Base-by-base conservation (phyloP, 2,797 vertebrate genomes). In the Coendou prehensilis region DNA sequence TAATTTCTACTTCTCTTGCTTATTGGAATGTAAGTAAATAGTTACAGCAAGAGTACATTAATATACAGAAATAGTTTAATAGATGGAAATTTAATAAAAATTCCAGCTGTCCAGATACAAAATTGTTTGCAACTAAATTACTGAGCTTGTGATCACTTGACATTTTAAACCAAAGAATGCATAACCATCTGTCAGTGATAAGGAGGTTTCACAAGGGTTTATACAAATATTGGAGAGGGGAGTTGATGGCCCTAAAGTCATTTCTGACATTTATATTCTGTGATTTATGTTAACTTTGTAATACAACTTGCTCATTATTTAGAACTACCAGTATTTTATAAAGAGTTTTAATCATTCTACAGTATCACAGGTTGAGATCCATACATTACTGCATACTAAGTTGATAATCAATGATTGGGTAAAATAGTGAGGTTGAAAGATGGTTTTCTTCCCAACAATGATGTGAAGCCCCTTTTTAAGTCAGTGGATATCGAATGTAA, bases 151-250 rank as follows among this genome's bases (percentile, higher is more conserved):
- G 57, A 94, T 86, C 92, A 85, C 67, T 96, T 97, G 84, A 92
- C 84, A 93, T 97, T 95, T 97, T 89, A 89, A 93, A 91, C 18
- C 41, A 64, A 93, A 93, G 73, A 30, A 93, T 94, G 37, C 52
- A 96, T 79, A 76, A 57, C 71, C 78, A 96, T 95, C 92, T 98
- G 93, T 89, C 61, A 93, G 33, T 91, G 54, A 94, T 67, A 85
- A 30, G 41, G 5, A 87, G 79, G 41, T 78, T 96, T 82, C 80
- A 91, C 88, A 96, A 90, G 17, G 4, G 64, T 89, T 97, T 96
- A 94, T 63, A 82, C 69, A 95, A 89, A 96, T 89, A 96, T 87
- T 87, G 18, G 13, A 61, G n/a, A 59, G 85, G 64, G 37, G 92
- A 91, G 28, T 79, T 80, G 73, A 63, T 95, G 61, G 50, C 73